Percentiles rank a stretch among this genome's conserved stretches.
These are phyloP conservation scores for Philonicus albiceps DNA, from an alignment of 2,888 invertebrate species.

Conservation along the genomic window DNA sequence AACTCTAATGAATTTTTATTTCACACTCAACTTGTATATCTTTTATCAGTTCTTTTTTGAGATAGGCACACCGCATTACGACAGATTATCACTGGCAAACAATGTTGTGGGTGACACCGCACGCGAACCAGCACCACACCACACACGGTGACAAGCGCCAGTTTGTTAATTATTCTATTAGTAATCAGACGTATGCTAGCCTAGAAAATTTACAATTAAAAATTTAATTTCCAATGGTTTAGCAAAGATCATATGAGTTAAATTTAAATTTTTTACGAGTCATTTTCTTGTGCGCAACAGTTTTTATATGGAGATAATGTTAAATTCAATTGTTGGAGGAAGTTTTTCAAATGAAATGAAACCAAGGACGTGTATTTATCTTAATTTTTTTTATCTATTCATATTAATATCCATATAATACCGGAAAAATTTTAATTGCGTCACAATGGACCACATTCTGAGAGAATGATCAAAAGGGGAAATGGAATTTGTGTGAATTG, in stretches of 20 bases:
- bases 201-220: not conserved
- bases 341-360: not conserved
- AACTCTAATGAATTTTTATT: not conserved
- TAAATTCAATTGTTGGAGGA: not conserved
- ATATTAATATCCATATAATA: not conserved
- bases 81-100: not conserved
- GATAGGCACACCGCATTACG: not conserved
- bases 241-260: not conserved
- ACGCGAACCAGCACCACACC: not conserved
- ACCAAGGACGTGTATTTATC: not conserved
- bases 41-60: not conserved
- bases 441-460: not conserved
- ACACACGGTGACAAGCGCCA: not conserved
- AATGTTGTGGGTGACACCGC: not conserved
- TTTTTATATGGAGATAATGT: not conserved
- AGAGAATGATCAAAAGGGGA: not conserved
- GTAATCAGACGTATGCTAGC: not conserved
- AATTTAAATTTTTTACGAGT: not conserved
- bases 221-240: not conserved
- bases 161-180: not conserved
- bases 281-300: not conserved
- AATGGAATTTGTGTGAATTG: not conserved
- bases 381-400: not conserved
- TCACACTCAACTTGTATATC: not conserved
- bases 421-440: not conserved